Evolutionary conservation across 2,113 vertebrate species (phyloP).

Genomic region (Philantomba maxwellii): DNA sequence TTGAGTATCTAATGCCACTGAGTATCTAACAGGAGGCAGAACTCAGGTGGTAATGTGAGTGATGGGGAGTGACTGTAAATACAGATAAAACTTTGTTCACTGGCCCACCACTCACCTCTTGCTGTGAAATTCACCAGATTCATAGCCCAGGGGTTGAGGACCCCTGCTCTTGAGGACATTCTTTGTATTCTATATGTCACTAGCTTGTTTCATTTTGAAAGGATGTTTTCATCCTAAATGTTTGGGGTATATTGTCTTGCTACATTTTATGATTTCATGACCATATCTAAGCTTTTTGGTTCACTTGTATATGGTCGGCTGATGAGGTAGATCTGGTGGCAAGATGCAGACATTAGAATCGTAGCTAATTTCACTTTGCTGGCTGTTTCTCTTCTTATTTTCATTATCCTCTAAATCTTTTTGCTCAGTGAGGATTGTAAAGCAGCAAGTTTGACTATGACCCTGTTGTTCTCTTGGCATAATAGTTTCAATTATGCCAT

Average conservation of each 20-base stretch:
- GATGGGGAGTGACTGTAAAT: background rate
- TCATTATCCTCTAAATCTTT: background rate
- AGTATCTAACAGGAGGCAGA: background rate
- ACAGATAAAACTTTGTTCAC: background rate
- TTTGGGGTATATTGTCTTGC: background rate
- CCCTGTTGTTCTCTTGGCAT: background rate
- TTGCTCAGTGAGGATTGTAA: background rate
- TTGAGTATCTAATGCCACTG: background rate
- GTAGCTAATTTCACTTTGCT: background rate
- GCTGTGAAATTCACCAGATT: background rate
- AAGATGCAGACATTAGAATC: background rate
- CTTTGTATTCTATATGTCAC: background rate
- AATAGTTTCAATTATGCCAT: background rate
- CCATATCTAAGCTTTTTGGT: background rate
- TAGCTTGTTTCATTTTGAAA: background rate
- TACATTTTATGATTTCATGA: background rate
- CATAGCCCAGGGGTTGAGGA: background rate
- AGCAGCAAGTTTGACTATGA: background rate
- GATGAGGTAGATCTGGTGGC: background rate
- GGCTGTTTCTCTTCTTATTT: background rate
- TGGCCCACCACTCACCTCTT: background rate
- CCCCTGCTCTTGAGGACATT: background rate
- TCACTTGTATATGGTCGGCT: background rate
- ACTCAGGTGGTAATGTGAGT: background rate
- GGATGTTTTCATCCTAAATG: background rate